A percentile compares a stretch with the other conserved stretches of the same genome.
phyloP scores from a whole-genome alignment of 1,140 invertebrate genomes.

The Drosophila pachea region DNA sequence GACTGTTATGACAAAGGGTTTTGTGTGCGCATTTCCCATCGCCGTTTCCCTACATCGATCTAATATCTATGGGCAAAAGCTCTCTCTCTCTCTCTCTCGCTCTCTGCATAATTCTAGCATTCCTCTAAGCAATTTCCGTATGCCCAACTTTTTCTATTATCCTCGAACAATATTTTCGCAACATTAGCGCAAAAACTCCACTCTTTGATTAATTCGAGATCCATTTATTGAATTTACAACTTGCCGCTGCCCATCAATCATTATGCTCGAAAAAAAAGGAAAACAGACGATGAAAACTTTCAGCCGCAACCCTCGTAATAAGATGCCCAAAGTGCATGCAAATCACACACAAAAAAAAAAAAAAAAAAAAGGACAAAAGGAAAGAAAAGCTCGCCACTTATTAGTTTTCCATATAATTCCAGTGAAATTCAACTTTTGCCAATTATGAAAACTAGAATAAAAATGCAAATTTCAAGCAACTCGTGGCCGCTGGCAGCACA shows the following conservation, averaged over 20 bases:
- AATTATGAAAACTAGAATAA: slow-evolving; percentile 73
- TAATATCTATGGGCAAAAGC: too few species aligned
- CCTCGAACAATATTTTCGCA: neutral
- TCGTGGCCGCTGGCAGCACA: slow-evolving; percentile 56
- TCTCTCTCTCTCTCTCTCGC: too few species aligned
- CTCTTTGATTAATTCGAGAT: neutral
- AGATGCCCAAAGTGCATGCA: slow-evolving; percentile 25
- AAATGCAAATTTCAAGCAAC: slow-evolving; percentile 68
- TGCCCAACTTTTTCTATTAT: slow-evolving; percentile 17
- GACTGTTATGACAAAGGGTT: too few species aligned
- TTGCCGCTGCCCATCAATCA: slow-evolving; percentile 31
- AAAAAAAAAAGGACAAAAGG: too few species aligned
- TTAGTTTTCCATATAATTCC: slow-evolving; percentile 70
- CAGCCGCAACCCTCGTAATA: slow-evolving; percentile 3
- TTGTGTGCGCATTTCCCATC: too few species aligned
- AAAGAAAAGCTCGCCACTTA: slow-evolving; percentile 54
- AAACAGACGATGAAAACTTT: slow-evolving; percentile 6
- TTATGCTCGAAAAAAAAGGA: neutral
- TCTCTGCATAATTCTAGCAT: too few species aligned
- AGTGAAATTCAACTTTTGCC: slow-evolving; percentile 59
- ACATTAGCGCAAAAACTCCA: neutral
- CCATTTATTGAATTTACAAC: slow-evolving; percentile 25
- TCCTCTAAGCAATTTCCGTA: neutral
- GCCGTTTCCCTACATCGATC: too few species aligned
- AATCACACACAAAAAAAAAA: slow-evolving; percentile 18